Conservation (phyloP, 2,113 vertebrate species). For the Brachyistius frenatus region DNA sequence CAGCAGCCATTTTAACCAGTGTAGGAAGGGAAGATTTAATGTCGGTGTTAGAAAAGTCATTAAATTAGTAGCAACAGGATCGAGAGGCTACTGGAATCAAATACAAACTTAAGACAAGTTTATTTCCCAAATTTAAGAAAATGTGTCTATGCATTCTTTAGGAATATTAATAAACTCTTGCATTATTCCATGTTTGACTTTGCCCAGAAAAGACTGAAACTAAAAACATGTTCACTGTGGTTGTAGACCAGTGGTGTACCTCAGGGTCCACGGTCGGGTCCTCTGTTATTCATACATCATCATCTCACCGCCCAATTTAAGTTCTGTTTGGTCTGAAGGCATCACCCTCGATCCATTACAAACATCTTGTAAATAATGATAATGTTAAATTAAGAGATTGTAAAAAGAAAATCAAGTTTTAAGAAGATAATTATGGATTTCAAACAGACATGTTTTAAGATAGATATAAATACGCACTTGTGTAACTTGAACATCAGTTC, state of each 20-base stretch:
- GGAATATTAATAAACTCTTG: neutral
- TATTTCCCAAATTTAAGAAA: neutral
- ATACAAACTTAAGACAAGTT: neutral
- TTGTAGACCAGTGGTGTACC: too few species aligned
- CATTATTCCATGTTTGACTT: neutral
- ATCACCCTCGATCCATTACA: too few species aligned
- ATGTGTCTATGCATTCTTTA: neutral
- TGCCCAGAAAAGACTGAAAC: neutral
- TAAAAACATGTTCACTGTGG: neutral
- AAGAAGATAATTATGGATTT: too few species aligned
- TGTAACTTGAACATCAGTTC: neutral
- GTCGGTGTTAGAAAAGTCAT: neutral
- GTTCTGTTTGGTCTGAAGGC: neutral
- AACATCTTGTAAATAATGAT: too few species aligned
- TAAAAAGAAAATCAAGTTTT: too few species aligned
- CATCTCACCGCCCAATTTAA: too few species aligned
- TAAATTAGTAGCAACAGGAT: neutral
- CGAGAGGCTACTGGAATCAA: neutral
- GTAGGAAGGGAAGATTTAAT: neutral
- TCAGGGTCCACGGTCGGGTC: too few species aligned
- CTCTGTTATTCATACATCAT: too few species aligned
- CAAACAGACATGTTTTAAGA: too few species aligned
- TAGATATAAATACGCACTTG: too few species aligned
- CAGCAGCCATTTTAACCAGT: constrained; percentile 8
- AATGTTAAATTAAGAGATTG: too few species aligned